These are phyloP conservation scores for Anastatus disparis DNA, from an alignment of 1,140 invertebrate species.

Conservation along the genomic window DNA sequence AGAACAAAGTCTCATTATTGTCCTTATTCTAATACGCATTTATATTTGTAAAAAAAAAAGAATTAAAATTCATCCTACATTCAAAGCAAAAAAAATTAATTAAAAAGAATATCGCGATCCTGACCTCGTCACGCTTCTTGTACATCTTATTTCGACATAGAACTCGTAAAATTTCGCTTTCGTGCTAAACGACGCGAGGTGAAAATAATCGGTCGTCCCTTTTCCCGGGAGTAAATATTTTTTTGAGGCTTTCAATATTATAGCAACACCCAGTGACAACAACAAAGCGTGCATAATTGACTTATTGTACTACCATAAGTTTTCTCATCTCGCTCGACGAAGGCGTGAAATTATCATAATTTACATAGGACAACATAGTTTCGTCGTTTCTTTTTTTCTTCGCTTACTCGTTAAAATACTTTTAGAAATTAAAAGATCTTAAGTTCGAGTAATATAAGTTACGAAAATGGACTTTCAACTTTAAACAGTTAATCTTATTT, in stretches of 20 bases:
- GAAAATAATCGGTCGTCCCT: too few species aligned
- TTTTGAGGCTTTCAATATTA: neutral
- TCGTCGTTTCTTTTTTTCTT: too few species aligned
- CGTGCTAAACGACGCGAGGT: too few species aligned
- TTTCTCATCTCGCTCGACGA: neutral
- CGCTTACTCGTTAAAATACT: too few species aligned
- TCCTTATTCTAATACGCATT: neutral
- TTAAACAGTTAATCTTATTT: too few species aligned
- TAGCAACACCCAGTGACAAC: neutral
- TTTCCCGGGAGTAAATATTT: too few species aligned
- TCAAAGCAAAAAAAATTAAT: neutral
- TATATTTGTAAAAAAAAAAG: neutral
- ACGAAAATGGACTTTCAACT: too few species aligned
- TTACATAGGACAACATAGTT: neutral
- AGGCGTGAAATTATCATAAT: neutral
- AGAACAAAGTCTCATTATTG: too few species aligned
- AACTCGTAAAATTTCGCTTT: too few species aligned
- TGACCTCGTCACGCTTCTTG: neutral
- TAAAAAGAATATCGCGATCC: neutral
- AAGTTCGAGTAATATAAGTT: too few species aligned
- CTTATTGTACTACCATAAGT: neutral
- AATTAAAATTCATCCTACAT: neutral
- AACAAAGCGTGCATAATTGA: slow-evolving; percentile 12
- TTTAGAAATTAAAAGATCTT: too few species aligned
- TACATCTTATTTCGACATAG: neutral